Evolutionary conservation across 1,140 invertebrate species (phyloP).

Genomic region (Patella vulgata): DNA sequence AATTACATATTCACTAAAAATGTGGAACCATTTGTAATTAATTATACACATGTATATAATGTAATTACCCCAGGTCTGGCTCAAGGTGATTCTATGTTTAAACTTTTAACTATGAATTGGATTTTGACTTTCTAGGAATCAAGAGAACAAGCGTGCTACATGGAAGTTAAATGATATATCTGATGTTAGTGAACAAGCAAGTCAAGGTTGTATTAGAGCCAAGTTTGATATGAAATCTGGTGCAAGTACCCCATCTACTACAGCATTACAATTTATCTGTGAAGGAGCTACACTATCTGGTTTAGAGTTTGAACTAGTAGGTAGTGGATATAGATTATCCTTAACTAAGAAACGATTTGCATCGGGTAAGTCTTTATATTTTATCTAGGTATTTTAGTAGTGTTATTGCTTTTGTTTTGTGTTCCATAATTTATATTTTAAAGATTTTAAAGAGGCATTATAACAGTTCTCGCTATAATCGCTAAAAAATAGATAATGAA

Average conservation of each 20-base stretch:
- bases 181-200: slow-evolving; percentile 84
- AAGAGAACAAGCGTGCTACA: slow-evolving; percentile 81
- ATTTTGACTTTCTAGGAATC: slow-evolving; percentile 71
- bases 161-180: slow-evolving; percentile 95
- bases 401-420: not conserved
- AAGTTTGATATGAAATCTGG: slow-evolving; percentile 81
- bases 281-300: slow-evolving; percentile 94
- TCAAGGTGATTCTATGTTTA: no score
- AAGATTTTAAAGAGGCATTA: not conserved
- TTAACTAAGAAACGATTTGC: slow-evolving; percentile 94
- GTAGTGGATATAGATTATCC: slow-evolving; percentile 89
- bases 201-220: slow-evolving; percentile 88
- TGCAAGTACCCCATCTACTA: slow-evolving; percentile 82
- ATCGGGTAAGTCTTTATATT: slow-evolving; percentile 76
- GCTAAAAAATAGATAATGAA: no score
- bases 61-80: no score
- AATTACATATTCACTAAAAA: no score
- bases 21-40: no score
- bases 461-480: no score
- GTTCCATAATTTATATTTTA: not conserved
- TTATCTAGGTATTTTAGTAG: not conserved
- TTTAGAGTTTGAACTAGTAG: slow-evolving; percentile 90
- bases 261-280: slow-evolving; percentile 93
- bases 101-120: not conserved
- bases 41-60: no score